phyloP scores from a whole-genome alignment of 1,140 invertebrate genomes.

The Sinonovacula constricta region DNA sequence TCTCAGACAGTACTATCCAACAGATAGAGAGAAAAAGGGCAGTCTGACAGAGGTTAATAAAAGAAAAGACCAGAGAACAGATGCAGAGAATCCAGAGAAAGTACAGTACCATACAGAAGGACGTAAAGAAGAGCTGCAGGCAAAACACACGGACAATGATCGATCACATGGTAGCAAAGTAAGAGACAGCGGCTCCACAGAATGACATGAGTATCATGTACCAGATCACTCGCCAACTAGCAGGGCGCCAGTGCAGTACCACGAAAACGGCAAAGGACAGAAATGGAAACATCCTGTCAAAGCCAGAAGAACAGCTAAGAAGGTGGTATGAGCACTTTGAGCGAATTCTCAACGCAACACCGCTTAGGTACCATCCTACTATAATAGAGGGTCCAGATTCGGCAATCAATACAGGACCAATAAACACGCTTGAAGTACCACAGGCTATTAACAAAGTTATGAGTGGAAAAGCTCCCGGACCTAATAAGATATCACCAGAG shows the following conservation, averaged over 20 bases:
- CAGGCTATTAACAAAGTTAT: neutral
- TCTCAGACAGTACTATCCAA: neutral
- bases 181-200: no score
- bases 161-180: no score
- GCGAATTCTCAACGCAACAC: neutral
- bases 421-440: neutral
- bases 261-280: neutral
- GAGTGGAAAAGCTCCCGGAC: constrained; percentile 3
- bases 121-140: neutral
- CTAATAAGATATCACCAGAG: neutral
- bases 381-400: neutral
- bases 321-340: neutral
- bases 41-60: neutral
- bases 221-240: no score
- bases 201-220: no score
- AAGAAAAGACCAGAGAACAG: constrained; percentile 7
- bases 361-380: neutral
- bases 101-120: neutral
- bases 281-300: neutral
- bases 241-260: no score
- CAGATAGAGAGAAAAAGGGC: constrained; percentile 1
- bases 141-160: no score
- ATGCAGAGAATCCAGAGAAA: neutral
- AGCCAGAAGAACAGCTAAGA: neutral
- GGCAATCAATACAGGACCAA: neutral